phyloP scores from a whole-genome alignment of 1,140 invertebrate genomes.

The Diorhabda elongata region DNA sequence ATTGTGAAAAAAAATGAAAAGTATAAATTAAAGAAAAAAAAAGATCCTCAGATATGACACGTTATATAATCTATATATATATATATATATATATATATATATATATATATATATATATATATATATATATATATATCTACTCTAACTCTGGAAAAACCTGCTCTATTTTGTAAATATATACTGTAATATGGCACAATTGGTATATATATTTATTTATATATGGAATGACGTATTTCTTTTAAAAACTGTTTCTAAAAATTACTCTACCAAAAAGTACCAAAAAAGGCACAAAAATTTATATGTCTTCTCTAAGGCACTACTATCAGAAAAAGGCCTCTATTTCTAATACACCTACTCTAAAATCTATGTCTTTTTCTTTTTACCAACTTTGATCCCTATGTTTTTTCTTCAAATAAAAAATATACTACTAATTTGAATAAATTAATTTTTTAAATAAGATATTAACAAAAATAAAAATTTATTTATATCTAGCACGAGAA shows the following conservation, averaged over 20 bases:
- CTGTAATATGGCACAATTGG: conserved; percentile 33
- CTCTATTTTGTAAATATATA: conserved; percentile 24
- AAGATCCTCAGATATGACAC: conserved; percentile 25
- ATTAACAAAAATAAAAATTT: too few relatives aligned
- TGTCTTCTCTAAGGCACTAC: conserved; percentile 37
- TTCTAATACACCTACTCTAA: conserved; percentile 19
- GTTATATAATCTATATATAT: conserved; percentile 20
- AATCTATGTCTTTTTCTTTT: conserved; percentile 29
- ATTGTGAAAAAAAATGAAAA: conserved; percentile 11
- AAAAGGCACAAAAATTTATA: conserved; percentile 32
- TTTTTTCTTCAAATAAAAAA: conserved; percentile 12
- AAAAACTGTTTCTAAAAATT: conserved; percentile 20
- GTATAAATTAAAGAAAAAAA: conserved; percentile 19
- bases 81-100: conserved; percentile 12
- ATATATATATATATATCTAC: conserved; percentile 15
- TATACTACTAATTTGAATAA: conserved; percentile 7
- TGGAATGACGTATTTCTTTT: conserved; percentile 30
- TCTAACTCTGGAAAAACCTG: conserved; percentile 22
- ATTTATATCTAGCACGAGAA: too few relatives aligned
- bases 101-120: conserved; percentile 11
- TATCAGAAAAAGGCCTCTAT: conserved; percentile 30
- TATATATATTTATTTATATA: conserved; percentile 9
- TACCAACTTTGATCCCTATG: conserved; percentile 26
- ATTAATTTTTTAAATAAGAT: background rate
- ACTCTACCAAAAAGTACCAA: conserved; percentile 27